A percentile compares a stretch with the other conserved stretches of the same genome.
These are phyloP conservation scores for Cerastis rubricosa DNA, from an alignment of 2,888 invertebrate genomes.

Conservation along the genomic window DNA sequence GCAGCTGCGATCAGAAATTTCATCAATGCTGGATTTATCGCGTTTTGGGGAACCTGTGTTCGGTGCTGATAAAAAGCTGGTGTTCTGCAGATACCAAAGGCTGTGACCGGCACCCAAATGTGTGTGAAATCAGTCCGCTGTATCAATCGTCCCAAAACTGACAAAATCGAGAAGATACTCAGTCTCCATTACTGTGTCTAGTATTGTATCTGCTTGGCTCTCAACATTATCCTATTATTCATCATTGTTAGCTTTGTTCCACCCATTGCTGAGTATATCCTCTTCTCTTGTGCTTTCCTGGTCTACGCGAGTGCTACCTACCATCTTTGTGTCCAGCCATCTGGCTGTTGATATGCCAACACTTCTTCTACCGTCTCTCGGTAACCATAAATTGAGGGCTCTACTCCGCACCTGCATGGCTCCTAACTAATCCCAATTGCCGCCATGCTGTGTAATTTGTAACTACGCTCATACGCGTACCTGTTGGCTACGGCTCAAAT, in stretches of 20 bases:
- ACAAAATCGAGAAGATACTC: background rate
- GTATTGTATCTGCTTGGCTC: background rate
- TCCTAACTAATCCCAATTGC: constrained; percentile 51
- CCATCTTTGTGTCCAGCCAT: background rate
- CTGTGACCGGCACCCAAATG: background rate
- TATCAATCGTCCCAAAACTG: background rate
- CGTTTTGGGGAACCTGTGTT: background rate
- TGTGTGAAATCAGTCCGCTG: background rate
- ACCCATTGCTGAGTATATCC: background rate
- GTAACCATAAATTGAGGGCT: background rate
- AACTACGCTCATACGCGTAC: constrained; percentile 56
- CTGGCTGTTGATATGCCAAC: background rate
- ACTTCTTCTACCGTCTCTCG: background rate
- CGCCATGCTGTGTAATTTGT: constrained; percentile 69
- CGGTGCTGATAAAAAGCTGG: background rate
- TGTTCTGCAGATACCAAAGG: background rate
- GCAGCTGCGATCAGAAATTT: background rate
- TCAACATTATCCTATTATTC: background rate
- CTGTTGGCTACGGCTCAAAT: constrained; percentile 70
- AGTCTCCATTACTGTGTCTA: background rate
- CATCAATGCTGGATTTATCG: background rate
- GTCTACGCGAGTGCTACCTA: background rate
- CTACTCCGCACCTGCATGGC: background rate
- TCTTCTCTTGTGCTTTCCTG: background rate
- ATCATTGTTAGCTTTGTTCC: background rate